Percentiles rank a stretch among this genome's conserved stretches.
Evolutionary conservation across 2,797 vertebrate species (phyloP).

Genomic region (Telmatherina bonti): DNA sequence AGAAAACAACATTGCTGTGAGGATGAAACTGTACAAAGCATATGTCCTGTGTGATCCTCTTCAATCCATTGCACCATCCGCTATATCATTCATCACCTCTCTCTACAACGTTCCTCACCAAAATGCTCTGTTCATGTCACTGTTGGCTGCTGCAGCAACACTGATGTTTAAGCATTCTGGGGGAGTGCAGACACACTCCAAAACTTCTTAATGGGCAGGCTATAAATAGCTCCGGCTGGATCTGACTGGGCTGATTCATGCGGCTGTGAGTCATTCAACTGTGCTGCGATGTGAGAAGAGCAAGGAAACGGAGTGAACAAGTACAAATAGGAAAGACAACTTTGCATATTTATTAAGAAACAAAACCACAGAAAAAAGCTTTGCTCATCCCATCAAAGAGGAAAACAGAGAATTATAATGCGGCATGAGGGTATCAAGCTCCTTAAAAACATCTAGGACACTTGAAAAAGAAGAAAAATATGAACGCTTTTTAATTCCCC

Average conservation of each 20-base stretch:
- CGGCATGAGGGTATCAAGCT: not conserved
- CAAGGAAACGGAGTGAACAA: slow-evolving; percentile 49
- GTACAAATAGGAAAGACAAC: slow-evolving; percentile 59
- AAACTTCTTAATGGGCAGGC: slow-evolving; percentile 84
- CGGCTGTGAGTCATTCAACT: slow-evolving; percentile 84
- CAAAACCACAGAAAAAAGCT: slow-evolving; percentile 39
- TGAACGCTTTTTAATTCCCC: too few relatives aligned
- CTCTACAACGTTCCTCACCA: slow-evolving; percentile 13
- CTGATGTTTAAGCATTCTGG: slow-evolving; percentile 79
- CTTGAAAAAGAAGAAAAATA: slow-evolving; percentile 12
- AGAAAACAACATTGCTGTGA: slow-evolving; percentile 5
- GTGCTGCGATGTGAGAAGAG: slow-evolving; percentile 59
- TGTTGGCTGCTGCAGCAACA: slow-evolving; percentile 73
- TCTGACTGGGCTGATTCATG: slow-evolving; percentile 83
- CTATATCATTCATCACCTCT: slow-evolving; percentile 13
- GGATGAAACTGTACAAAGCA: not conserved
- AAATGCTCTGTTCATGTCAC: slow-evolving; percentile 44
- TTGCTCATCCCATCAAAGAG: slow-evolving; percentile 36
- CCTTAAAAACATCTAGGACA: slow-evolving; percentile 33
- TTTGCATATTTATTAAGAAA: slow-evolving; percentile 60
- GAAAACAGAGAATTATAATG: slow-evolving; percentile 19
- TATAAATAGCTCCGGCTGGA: slow-evolving; percentile 83
- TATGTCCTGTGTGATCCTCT: slow-evolving; percentile 23
- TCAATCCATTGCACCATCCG: slow-evolving; percentile 33
- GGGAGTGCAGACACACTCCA: slow-evolving; percentile 80